These are phyloP conservation scores for Cantharis lateralis DNA, from an alignment of 2,888 invertebrate species.

Conservation along the genomic window DNA sequence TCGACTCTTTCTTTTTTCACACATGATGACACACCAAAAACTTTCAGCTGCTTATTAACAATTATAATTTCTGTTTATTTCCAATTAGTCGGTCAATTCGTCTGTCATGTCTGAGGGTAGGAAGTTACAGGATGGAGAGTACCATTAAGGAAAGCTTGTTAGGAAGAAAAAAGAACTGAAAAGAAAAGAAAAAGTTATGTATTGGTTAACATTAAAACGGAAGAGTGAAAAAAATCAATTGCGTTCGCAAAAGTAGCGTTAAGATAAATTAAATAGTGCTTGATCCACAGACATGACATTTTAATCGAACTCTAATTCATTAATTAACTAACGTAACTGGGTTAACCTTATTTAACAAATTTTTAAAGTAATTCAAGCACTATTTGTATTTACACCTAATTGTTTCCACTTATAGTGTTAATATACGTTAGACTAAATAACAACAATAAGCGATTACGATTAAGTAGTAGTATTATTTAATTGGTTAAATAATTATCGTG, in stretches of 20 bases:
- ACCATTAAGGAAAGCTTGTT: constrained; percentile 9
- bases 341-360: constrained; percentile 22
- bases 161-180: constrained; percentile 26
- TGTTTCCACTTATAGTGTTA: not conserved
- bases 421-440: not conserved
- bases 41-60: not conserved
- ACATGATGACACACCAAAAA: not conserved
- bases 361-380: constrained; percentile 41
- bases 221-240: constrained; percentile 8
- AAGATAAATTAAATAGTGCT: constrained; percentile 41
- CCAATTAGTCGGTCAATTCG: constrained; percentile 31
- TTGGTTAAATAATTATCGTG: not conserved
- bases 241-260: constrained; percentile 17
- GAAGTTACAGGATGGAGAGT: constrained; percentile 27
- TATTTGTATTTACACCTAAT: constrained; percentile 35
- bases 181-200: constrained; percentile 14
- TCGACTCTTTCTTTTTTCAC: constrained; percentile 26
- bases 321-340: constrained; percentile 20
- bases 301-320: constrained; percentile 20
- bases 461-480: not conserved
- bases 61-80: not conserved
- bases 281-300: constrained; percentile 49
- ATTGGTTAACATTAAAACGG: constrained; percentile 8
- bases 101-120: constrained; percentile 45
- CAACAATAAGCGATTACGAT: not conserved